Evolutionary conservation across 2,113 vertebrate species (phyloP).

Genomic region (Erinaceus europaeus): DNA sequence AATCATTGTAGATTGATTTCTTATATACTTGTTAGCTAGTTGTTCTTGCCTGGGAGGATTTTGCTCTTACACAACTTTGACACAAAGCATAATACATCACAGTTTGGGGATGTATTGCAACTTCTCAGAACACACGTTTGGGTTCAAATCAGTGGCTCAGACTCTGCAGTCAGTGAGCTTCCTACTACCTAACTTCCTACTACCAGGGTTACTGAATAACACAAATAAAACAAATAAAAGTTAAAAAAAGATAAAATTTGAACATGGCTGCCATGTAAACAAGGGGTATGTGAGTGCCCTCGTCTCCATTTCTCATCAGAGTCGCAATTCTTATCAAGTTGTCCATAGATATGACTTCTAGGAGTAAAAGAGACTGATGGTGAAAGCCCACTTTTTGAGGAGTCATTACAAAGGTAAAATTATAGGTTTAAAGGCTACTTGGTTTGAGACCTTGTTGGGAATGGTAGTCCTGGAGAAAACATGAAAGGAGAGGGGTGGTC

Average conservation of each 20-base stretch:
- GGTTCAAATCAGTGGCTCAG: not conserved
- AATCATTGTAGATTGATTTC: not conserved
- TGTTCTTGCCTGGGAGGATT: not conserved
- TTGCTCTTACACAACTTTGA: too few relatives aligned
- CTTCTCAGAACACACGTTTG: not conserved
- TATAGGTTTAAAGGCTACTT: not conserved
- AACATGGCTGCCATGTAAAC: not conserved
- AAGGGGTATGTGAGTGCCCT: not conserved
- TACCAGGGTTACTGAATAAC: too few relatives aligned
- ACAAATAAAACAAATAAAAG: too few relatives aligned
- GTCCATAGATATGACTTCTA: not conserved
- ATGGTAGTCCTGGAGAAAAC: not conserved
- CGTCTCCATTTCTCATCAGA: not conserved
- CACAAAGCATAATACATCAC: not conserved
- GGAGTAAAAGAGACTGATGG: not conserved
- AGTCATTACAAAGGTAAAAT: too few relatives aligned
- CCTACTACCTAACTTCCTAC: rapidly evolving
- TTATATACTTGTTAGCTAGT: not conserved
- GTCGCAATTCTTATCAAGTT: not conserved
- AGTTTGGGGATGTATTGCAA: not conserved
- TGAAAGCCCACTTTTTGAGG: not conserved
- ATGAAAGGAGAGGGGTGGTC: not conserved
- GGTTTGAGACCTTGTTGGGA: not conserved
- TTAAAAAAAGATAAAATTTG: too few relatives aligned
- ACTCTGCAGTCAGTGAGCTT: rapidly evolving